Percentiles rank a stretch among this genome's conserved stretches.
Evolutionary conservation across 2,888 invertebrate species (phyloP).

Genomic region (Tetheella fluctuosa): DNA sequence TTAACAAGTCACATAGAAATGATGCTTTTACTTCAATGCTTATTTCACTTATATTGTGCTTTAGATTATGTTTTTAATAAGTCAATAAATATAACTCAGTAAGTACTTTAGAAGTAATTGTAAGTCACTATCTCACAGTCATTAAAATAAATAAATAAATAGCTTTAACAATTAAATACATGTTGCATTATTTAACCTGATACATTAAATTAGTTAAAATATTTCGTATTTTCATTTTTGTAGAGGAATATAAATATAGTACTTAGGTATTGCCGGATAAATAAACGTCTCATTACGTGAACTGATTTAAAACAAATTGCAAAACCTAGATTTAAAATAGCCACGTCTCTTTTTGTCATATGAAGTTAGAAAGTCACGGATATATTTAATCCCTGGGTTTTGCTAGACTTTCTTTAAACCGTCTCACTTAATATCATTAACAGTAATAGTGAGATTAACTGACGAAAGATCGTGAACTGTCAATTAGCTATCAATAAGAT

Average conservation of each 20-base stretch:
- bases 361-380: too few relatives aligned
- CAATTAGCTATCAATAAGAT: too few relatives aligned
- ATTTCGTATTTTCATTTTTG: background rate
- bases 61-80: constrained; percentile 53
- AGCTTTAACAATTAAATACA: constrained; percentile 42
- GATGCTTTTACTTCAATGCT: constrained; percentile 43
- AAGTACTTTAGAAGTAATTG: constrained; percentile 38
- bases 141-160: constrained; percentile 73
- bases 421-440: too few relatives aligned
- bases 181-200: constrained; percentile 21
- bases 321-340: too few relatives aligned
- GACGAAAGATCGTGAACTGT: too few relatives aligned
- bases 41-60: constrained; percentile 40
- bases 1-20: constrained; percentile 39
- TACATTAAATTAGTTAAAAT: background rate
- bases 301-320: too few relatives aligned
- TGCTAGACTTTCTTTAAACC: too few relatives aligned
- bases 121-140: constrained; percentile 71
- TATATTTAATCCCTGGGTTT: too few relatives aligned
- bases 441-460: too few relatives aligned
- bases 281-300: too few relatives aligned
- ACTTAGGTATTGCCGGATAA: too few relatives aligned
- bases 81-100: constrained; percentile 32
- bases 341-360: too few relatives aligned
- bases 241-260: background rate